phyloP scores from a whole-genome alignment of 2,888 invertebrate genomes.

The Sussaba pulchella region DNA sequence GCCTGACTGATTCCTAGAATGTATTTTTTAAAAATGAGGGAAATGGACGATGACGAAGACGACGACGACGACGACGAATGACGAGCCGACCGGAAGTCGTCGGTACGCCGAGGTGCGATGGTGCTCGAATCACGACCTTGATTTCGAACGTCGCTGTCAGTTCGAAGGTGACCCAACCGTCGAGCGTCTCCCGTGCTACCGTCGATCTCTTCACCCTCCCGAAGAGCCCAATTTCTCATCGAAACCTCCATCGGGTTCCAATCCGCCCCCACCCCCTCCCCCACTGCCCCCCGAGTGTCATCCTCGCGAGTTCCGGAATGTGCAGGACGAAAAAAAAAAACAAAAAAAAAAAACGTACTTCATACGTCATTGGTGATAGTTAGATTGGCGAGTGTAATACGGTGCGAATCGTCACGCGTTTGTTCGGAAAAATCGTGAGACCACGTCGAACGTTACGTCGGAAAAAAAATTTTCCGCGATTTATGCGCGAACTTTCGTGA shows the following conservation, averaged over 20 bases:
- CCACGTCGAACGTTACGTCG: background rate
- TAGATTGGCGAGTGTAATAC: slow-evolving; percentile 59
- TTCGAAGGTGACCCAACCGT: slow-evolving; percentile 46
- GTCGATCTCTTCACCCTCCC: slow-evolving; percentile 57
- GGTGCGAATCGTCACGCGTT: no score
- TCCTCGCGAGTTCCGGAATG: slow-evolving; percentile 43
- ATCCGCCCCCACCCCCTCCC: no score
- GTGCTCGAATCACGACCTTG: slow-evolving; percentile 28
- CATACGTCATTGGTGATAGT: slow-evolving; percentile 1
- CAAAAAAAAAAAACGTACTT: slow-evolving; percentile 2
- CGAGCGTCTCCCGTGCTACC: slow-evolving; percentile 44
- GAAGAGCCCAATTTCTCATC: slow-evolving; percentile 52
- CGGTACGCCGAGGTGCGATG: slow-evolving; percentile 13
- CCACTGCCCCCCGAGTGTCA: slow-evolving; percentile 63
- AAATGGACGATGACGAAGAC: slow-evolving; percentile 44
- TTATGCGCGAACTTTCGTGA: slow-evolving; percentile 34
- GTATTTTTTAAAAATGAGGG: slow-evolving; percentile 75
- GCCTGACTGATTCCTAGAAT: slow-evolving; percentile 83
- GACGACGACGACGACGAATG: slow-evolving; percentile 36
- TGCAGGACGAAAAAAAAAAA: background rate
- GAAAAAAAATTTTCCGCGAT: slow-evolving; percentile 22
- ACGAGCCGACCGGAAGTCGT: slow-evolving; percentile 51
- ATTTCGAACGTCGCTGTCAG: slow-evolving; percentile 25
- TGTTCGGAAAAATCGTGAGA: no score
- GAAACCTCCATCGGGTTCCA: no score